A percentile compares a stretch with the other conserved stretches of the same genome.
These are phyloP conservation scores for Selene dorsalis DNA, from an alignment of 2,797 vertebrate genomes.

Conservation along the genomic window DNA sequence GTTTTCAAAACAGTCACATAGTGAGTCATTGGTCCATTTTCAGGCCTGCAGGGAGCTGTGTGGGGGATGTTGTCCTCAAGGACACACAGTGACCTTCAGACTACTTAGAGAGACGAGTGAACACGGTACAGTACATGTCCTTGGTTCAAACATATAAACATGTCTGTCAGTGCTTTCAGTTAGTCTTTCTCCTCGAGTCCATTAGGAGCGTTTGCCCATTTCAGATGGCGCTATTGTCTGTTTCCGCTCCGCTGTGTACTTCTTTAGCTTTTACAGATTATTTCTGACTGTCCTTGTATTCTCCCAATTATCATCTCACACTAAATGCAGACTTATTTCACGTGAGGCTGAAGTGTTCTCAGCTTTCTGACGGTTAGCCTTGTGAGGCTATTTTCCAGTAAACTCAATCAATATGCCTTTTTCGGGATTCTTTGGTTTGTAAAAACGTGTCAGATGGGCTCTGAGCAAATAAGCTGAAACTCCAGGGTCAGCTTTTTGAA, in stretches of 20 bases:
- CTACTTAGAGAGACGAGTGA: conserved; percentile 6
- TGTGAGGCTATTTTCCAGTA: conserved; percentile 30
- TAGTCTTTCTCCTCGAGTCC: conserved; percentile 32
- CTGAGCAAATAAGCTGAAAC: conserved; percentile 13
- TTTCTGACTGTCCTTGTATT: conserved; percentile 11
- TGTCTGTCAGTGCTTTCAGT: conserved; percentile 27
- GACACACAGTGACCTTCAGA: conserved; percentile 49
- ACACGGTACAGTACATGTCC: conserved; percentile 15
- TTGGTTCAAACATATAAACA: conserved; percentile 24
- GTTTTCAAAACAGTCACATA: conserved; percentile 45
- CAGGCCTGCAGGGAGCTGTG: conserved; percentile 13
- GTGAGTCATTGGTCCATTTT: conserved; percentile 32
- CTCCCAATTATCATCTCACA: conserved; percentile 4
- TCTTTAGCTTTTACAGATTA: not conserved
- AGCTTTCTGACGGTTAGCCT: conserved; percentile 26
- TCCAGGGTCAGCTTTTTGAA: conserved; percentile 25
- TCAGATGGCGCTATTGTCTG: not conserved
- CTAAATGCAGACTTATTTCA: conserved; percentile 4
- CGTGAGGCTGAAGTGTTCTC: conserved; percentile 21
- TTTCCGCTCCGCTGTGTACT: not conserved
- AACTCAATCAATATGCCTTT: conserved; percentile 54
- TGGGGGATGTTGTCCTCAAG: conserved; percentile 8
- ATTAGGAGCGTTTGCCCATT: conserved; percentile 18
- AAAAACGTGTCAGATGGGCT: conserved; percentile 25
- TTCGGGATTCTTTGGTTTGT: conserved; percentile 25